Evolutionary conservation across 2,888 invertebrate genomes (phyloP), one percentile per base, ranked within the genome.

Genomic region (Phlogophora meticulosa): DNA sequence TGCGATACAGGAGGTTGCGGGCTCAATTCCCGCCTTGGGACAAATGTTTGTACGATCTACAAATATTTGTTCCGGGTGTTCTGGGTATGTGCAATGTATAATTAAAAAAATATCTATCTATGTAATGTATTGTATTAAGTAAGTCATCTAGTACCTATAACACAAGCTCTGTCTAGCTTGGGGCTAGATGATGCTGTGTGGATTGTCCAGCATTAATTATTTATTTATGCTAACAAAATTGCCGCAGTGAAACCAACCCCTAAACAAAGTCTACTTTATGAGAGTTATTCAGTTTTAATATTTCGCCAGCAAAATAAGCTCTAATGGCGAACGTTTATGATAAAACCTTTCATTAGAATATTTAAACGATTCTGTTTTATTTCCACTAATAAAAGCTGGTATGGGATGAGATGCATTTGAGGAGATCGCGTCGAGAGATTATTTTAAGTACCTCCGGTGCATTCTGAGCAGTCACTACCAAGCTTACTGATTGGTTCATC

Each of bases 241-340:
- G 86, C 60, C 4, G 0, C 59, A 80, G 52, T 28, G 72, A 70
- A 87, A 90, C 74, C 56, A 40, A 42, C 20, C 83, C 80, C 86
- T 92, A 88, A 89, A 80, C 82, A 93, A 87, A 84, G 82, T 84
- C 91, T 92, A 89, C 91, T 90, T 93, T 91, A 93, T 91, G 92
- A 92, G 89, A 91, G 91, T 90, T 92, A 92, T 91, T 91, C 91
- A 90, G 91, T 91, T 93, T 93, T 93, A 93, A 93, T 93, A 93
- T 92, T 93, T 92, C 89, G 88, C 90, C 73, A 78, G 90, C 87
- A 87, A 89, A 92, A 92, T 91, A 92, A 90, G 89, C 90, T 91
- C 88, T 91, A 91, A 92, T 91, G 85, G 89, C 76, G 81, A 87
- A 83, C 89, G 88, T 85, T 92, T 89, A 90, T 86, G 86, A 85